Evolutionary conservation across 2,113 vertebrate species (phyloP).

Genomic region (Xiphophorus maculatus): DNA sequence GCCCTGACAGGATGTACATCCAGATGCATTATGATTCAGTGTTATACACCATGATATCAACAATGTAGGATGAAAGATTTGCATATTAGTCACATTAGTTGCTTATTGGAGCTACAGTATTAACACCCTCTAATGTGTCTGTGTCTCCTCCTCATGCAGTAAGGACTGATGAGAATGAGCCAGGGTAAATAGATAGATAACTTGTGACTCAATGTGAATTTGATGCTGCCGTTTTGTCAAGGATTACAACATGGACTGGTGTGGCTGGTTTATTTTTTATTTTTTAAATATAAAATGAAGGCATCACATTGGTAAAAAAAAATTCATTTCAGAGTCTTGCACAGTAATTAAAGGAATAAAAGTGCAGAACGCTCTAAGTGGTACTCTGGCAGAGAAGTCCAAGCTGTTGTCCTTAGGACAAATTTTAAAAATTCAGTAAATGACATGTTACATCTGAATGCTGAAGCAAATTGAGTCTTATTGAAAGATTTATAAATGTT

Average conservation of each 20-base stretch:
- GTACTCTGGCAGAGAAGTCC: neutral
- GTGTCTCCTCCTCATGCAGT: neutral
- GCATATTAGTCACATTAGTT: neutral
- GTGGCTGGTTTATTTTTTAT: neutral
- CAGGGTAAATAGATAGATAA: neutral
- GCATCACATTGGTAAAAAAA: too few relatives aligned
- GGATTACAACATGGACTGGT: neutral
- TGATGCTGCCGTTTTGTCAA: neutral
- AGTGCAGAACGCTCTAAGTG: neutral
- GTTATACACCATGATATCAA: neutral
- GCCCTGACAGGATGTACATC: neutral
- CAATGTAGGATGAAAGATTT: neutral
- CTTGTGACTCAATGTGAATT: neutral
- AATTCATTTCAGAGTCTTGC: neutral
- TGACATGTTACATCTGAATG: neutral
- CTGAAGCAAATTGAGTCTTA: neutral
- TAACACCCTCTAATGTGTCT: neutral
- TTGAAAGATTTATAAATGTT: neutral
- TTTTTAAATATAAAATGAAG: neutral
- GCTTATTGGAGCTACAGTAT: neutral
- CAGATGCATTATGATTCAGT: neutral
- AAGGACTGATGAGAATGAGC: neutral
- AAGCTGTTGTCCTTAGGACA: neutral
- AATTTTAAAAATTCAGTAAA: neutral
- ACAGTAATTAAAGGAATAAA: neutral